Evolutionary conservation across 2,113 vertebrate species (phyloP), one percentile per base, ranked within the genome.

Genomic region (Poeciliopsis turrubarensis): DNA sequence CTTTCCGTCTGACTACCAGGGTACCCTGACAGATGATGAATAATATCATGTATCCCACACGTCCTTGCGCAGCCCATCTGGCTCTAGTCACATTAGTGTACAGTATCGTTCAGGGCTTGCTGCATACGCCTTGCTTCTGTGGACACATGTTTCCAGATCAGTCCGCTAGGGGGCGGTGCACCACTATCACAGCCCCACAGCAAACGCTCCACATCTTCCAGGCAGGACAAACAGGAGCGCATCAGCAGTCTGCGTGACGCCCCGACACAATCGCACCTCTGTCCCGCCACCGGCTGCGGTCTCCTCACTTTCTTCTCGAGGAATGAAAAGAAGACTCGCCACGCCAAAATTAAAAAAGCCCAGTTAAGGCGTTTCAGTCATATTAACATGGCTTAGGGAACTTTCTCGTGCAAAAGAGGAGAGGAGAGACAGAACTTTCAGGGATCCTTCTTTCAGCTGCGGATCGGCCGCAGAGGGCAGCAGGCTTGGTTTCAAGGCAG

Each of bases 401-500:
- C 90, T 75, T 86, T 90, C 85, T 47, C 69, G 86, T 8, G 70
- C 73, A 63, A 19, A 74, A 80, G 67, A 60, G 65, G 44, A 82
- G 68, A 5, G 64, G 75, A 84, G 78, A 39, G 80, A 68, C 76
- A 79, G 72, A 91, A 93, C 92, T 93, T 93, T 89, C 57, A 79
- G 75, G 30, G 78, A 70, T 86, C 68, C 78, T 26, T 85, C 76
- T 34, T 61, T 47, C 17, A 30, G 60, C 72, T 31, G 54, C 51
- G 86, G 87, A 88, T 74, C 73, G 77, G 39, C 64, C 32, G 66
- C 44, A 17, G 8, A 62, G 68, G 68, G 68, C 65, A 72, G 62
- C 63, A 68, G 61, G 68, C 68, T 62, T 79, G 26, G 65, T 70
- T 81, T 73, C 41, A 64, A 67, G 61, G 14, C 37, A 30, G 32